phyloP scores from a whole-genome alignment of 2,888 invertebrate species.

The Metallyticus violacea region DNA sequence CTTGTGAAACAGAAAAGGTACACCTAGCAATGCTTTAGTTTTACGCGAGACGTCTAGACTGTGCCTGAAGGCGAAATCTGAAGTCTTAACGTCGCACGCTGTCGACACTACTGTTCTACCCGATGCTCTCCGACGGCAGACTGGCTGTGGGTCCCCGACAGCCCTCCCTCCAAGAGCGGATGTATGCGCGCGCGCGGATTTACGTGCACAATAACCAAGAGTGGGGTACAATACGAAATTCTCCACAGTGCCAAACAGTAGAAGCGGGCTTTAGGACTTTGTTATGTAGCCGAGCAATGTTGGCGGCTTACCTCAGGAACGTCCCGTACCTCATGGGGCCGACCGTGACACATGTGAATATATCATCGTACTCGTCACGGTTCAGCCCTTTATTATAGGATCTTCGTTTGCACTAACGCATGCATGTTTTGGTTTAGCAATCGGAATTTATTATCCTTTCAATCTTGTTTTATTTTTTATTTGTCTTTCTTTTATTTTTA shows the following conservation, averaged over 20 bases:
- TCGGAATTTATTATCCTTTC: too few species aligned
- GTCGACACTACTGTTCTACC: neutral
- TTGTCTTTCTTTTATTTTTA: too few species aligned
- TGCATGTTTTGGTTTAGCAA: too few species aligned
- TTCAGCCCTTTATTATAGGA: too few species aligned
- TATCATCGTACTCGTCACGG: too few species aligned
- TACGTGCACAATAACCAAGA: neutral
- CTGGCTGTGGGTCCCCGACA: neutral
- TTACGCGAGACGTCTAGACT: neutral
- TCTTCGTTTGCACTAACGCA: too few species aligned
- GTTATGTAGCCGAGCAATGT: neutral
- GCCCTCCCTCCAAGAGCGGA: neutral
- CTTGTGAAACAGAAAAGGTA: neutral
- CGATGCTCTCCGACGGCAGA: neutral
- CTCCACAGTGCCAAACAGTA: neutral
- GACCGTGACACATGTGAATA: neutral
- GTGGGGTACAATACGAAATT: neutral
- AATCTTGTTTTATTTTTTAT: too few species aligned
- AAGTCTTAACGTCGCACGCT: too few species aligned
- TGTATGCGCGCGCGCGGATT: neutral
- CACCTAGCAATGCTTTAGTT: neutral
- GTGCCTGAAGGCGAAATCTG: neutral
- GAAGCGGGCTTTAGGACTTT: neutral
- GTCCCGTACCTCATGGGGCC: too few species aligned
- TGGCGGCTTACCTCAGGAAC: neutral